Conservation (phyloP, 2,113 vertebrate species). For the Seriola dumerili region DNA sequence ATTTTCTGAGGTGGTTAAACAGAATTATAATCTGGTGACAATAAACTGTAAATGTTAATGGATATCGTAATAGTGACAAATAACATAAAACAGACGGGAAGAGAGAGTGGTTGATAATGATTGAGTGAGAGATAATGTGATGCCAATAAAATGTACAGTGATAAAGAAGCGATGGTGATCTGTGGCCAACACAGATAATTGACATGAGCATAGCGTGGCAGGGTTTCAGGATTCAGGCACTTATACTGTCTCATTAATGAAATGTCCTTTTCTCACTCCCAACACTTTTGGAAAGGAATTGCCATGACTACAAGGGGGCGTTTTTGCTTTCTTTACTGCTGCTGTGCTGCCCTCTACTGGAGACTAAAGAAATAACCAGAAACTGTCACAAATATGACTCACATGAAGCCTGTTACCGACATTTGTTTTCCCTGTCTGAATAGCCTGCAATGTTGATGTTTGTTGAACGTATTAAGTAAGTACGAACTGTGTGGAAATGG, state of each 20-base stretch:
- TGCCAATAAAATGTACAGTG: background rate
- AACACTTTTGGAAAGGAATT: slow-evolving; percentile 60
- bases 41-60: slow-evolving; percentile 27
- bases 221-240: slow-evolving; percentile 7
- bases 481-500: background rate
- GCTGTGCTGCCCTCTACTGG: slow-evolving; percentile 84
- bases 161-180: slow-evolving; percentile 15
- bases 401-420: background rate
- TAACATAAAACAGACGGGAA: background rate
- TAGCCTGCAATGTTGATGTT: background rate
- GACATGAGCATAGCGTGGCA: slow-evolving; percentile 23
- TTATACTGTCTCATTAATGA: slow-evolving; percentile 55
- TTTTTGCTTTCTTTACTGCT: slow-evolving; percentile 60
- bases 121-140: background rate
- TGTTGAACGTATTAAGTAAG: background rate
- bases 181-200: slow-evolving; percentile 5
- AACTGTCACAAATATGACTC: background rate
- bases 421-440: background rate
- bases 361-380: background rate
- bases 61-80: background rate
- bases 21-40: slow-evolving; percentile 10
- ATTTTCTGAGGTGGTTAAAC: background rate
- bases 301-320: slow-evolving; percentile 54
- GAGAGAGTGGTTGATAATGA: background rate
- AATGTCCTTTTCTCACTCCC: slow-evolving; percentile 58